These are phyloP conservation scores for Anguilla rostrata DNA, from an alignment of 2,113 vertebrate genomes.

Conservation along the genomic window DNA sequence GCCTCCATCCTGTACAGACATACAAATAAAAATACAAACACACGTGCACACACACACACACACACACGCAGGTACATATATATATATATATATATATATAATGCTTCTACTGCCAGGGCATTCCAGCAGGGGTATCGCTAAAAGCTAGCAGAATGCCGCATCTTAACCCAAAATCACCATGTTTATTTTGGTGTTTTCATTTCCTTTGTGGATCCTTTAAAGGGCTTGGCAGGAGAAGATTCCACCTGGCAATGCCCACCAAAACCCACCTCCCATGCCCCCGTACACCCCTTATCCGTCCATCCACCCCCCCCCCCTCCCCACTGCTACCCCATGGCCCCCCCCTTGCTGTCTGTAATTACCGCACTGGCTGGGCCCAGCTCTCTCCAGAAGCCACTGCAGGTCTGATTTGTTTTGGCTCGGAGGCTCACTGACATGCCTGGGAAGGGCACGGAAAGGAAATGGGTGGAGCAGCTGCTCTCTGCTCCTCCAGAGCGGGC, in stretches of 20 bases:
- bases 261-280: constrained; percentile 33
- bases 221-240: constrained; percentile 57
- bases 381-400: constrained; percentile 71
- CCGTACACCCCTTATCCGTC: constrained; percentile 46
- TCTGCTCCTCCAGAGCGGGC: constrained; percentile 63
- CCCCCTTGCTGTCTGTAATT: constrained; percentile 58
- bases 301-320: constrained; percentile 43
- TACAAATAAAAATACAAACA: background rate
- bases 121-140: constrained; percentile 48
- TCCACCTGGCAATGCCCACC: constrained; percentile 55
- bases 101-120: background rate
- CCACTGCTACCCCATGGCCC: constrained; percentile 41
- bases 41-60: background rate
- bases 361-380: constrained; percentile 64
- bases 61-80: background rate
- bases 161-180: constrained; percentile 53
- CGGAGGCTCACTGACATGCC: constrained; percentile 77
- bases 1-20: background rate
- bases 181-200: constrained; percentile 59
- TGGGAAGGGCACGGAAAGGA: constrained; percentile 92
- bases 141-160: constrained; percentile 16
- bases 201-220: constrained; percentile 64
- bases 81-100: background rate
- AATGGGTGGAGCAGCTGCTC: constrained; percentile 85
- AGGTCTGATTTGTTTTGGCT: constrained; percentile 82